A percentile compares a stretch with the other conserved stretches of the same genome.
Evolutionary conservation across 2,888 invertebrate species (phyloP).

Genomic region (Acleris emargana): DNA sequence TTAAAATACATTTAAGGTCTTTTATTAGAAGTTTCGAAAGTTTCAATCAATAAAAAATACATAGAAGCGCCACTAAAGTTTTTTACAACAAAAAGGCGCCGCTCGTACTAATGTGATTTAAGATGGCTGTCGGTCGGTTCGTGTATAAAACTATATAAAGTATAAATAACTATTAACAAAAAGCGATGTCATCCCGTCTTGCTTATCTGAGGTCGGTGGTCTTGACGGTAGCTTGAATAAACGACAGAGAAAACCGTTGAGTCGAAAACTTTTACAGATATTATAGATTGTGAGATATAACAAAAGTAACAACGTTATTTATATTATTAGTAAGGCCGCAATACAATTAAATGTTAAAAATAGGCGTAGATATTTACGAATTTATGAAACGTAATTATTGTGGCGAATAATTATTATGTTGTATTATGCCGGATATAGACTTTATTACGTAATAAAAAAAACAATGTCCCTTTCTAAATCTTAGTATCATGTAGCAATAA

Average conservation of each 20-base stretch:
- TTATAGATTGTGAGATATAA: no score
- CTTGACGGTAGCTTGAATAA: conserved; percentile 64
- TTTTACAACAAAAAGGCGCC: conserved; percentile 53
- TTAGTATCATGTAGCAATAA: neutral
- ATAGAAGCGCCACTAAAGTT: conserved; percentile 43
- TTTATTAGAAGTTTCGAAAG: neutral
- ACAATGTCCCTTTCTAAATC: neutral
- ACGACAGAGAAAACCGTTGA: conserved; percentile 55
- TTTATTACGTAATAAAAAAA: neutral
- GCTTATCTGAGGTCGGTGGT: conserved; percentile 66
- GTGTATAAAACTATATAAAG: conserved; percentile 67
- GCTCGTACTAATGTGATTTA: conserved; percentile 63
- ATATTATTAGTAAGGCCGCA: neutral
- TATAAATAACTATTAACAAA: conserved; percentile 82
- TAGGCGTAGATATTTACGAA: neutral
- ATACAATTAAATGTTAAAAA: no score
- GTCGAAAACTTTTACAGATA: conserved; percentile 38
- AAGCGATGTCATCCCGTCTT: conserved; percentile 79
- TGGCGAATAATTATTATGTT: neutral
- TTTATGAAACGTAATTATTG: neutral
- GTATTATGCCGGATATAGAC: neutral
- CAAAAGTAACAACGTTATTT: no score
- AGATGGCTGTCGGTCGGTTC: conserved; percentile 64
- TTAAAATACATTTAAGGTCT: neutral
- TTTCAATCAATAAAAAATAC: conserved; percentile 30